Percentiles rank a stretch among this genome's conserved stretches.
phyloP scores from a whole-genome alignment of 1,140 invertebrate species.

The Thalassaphorura encarpata region DNA sequence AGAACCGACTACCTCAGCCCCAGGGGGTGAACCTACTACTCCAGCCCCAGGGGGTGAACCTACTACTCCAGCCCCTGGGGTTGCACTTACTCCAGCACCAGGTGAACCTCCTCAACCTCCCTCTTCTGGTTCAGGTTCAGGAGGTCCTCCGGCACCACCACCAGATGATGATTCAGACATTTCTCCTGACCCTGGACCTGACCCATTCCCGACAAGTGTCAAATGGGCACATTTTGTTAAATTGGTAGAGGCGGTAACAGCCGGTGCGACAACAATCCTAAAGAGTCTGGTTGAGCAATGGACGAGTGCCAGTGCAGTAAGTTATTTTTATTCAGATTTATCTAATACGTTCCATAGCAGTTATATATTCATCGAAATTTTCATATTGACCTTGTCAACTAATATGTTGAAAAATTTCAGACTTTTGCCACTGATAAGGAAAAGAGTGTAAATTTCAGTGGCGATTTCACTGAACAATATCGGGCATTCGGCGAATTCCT shows the following conservation, averaged over 20 bases:
- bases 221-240: constrained; percentile 4
- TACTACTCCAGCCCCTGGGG: background rate
- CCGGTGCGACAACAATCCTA: background rate
- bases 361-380: background rate
- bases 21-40: background rate
- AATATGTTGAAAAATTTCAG: background rate
- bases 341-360: background rate
- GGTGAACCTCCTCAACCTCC: background rate
- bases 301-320: too few relatives aligned
- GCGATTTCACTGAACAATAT: background rate
- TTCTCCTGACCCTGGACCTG: background rate
- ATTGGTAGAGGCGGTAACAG: background rate
- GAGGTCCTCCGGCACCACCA: background rate
- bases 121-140: background rate
- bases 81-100: background rate
- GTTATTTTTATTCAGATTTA: background rate
- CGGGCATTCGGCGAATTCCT: background rate
- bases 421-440: background rate
- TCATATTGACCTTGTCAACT: background rate
- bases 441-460: too few relatives aligned
- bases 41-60: background rate
- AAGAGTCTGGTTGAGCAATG: background rate
- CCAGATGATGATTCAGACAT: background rate
- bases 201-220: background rate
- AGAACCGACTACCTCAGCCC: background rate